Evolutionary conservation across 2,797 vertebrate species (phyloP), one percentile per base, ranked within the genome.

Genomic region (Scleropages formosus): DNA sequence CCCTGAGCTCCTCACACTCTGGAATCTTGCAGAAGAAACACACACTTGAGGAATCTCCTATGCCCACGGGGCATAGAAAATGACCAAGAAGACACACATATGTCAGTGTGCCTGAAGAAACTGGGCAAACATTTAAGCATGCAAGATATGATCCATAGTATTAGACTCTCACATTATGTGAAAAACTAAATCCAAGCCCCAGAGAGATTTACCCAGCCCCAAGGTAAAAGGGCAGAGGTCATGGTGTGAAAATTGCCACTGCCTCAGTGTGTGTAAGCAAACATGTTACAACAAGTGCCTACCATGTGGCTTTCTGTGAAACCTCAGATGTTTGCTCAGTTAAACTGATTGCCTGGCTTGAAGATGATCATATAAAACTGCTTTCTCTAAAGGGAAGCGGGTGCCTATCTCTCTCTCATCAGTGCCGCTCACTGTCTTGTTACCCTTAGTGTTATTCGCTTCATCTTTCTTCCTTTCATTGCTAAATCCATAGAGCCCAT

Each of bases 71-170:
- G 46, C 66, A 12, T 15, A n/a, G 44, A 49, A 18, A 20, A 16
- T 16, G 46, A 22, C 66, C 46, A 46, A 76, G 80, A 84, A 83
- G 77, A 75, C 56, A 79, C 51, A 27, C 74, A 74, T 75, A 72
- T 31, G 78, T 65, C 47, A 31, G 59, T 58, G n/a, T n/a, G n/a
- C n/a, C 26, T 51, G 24, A 65, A 15, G 24, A 53, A 75, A 24
- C 20, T 26, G 44, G 51, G 56, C 46, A 20, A 66, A 13, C 20
- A 58, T 74, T 64, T 53, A 11, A 31, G 11, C 47, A 64, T n/a
- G n/a, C n/a, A n/a, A n/a, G n/a, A n/a, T n/a, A n/a, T n/a, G n/a
- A n/a, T n/a, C n/a, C n/a, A n/a, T n/a, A 51, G 39, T 9, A 26
- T 63, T 71, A 76, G 46, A 11, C 20, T 22, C 3, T 69, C 20